Base-by-base conservation (phyloP, 2,113 vertebrate species). In the Alaudala cheleensis region DNA sequence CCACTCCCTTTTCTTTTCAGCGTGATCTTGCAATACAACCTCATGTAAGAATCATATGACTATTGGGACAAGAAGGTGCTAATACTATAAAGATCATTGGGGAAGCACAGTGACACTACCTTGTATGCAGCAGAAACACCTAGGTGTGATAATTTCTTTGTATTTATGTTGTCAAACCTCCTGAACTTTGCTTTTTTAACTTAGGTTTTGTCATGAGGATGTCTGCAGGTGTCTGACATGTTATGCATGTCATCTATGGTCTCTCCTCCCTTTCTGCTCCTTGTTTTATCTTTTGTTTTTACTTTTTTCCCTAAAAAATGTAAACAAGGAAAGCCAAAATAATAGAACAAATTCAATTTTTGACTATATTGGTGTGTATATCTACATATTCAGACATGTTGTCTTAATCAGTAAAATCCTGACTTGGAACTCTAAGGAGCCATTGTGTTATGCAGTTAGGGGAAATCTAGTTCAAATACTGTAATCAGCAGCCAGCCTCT, bases 401-500 rank as follows among this genome's bases (percentile, higher is more conserved):
- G 50, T 56, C 56, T 93, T 87, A 82, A 90, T 89, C 50, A 97
- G 69, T 80, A 58, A 80, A 97, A 77, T 49, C 65, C 49, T 90
- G 85, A 65, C 54, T 91, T 95, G 86, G 76, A 61, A 50, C 90
- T 77, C 81, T 14, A 22, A 93, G 84, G 94, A 70, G 31, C 51
- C 67, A 70, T 88, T 80, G 79, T 92, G 64, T 77, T 67, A 71
- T 0, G 33, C 78, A 74, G 50, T 66, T 87, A n/a, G 64, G 92
- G 83, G 77, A 95, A 88, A 49, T 92, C 86, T 86, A 37, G 49
- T 90, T 94, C 73, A 88, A 95, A 86, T 83, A 82, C 37, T 89
- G 62, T 84, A 79, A 90, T 66, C 45, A 95, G 73, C 56, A 91
- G 34, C n/a, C 61, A 66, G 73, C 47, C 70, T 61, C 69, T 85